Evolutionary conservation across 2,113 vertebrate genomes (phyloP).

Genomic region (Galbula dea): DNA sequence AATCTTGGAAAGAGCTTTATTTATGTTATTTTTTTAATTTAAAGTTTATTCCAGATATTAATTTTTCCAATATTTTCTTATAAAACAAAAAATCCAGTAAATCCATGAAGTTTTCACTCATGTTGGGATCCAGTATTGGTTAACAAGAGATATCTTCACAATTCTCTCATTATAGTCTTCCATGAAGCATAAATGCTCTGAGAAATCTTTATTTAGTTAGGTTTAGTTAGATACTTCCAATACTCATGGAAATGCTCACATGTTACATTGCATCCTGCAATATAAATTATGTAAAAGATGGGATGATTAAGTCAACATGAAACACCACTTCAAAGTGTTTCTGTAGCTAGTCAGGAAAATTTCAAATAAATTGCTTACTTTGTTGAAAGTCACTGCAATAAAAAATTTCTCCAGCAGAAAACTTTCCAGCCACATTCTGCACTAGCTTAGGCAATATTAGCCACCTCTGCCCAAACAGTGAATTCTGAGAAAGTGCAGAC

Average conservation of each 20-base stretch:
- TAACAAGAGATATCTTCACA: neutral
- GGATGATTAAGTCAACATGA: neutral
- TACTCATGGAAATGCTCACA: neutral
- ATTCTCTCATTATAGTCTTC: neutral
- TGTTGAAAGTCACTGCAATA: neutral
- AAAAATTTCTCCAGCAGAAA: neutral
- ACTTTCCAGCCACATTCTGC: neutral
- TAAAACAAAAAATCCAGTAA: neutral
- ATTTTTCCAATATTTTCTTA: neutral
- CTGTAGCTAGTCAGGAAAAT: neutral
- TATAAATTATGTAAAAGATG: neutral
- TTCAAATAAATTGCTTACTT: neutral
- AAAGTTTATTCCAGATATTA: neutral
- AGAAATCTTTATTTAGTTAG: neutral
- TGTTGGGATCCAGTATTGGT: neutral
- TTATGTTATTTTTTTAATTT: neutral
- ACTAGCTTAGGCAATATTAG: neutral
- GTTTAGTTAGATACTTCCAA: neutral
- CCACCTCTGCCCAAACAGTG: neutral
- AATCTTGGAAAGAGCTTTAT: fast-evolving
- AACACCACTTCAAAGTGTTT: neutral
- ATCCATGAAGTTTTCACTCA: neutral
- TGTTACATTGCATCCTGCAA: neutral
- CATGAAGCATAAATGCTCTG: neutral
- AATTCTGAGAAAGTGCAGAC: neutral